Evolutionary conservation across 92 coral and sea anemone species (phyloP).

Genomic region (Nematostella vectensis): DNA sequence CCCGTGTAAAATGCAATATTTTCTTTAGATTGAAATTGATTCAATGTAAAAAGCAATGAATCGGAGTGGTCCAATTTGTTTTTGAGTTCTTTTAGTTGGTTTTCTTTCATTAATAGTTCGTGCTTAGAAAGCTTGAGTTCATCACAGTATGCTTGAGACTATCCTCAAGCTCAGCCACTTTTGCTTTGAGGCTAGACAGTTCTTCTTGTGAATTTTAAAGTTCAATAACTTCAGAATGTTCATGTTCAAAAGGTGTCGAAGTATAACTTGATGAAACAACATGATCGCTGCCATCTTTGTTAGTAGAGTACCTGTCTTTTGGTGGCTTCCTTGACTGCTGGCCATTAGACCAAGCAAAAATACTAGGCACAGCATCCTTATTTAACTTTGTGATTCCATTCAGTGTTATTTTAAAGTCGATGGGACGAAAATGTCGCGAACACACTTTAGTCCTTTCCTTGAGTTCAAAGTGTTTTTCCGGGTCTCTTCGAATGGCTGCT

Average conservation of each 20-base stretch:
- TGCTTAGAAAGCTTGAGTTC: conserved; percentile 14
- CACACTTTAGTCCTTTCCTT: conserved; percentile 2
- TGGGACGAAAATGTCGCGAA: conserved; percentile 2
- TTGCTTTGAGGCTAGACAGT: too few species aligned
- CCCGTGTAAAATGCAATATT: conserved; percentile 39
- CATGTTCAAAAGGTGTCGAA: neutral
- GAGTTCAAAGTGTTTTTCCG: neutral
- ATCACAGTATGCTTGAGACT: neutral
- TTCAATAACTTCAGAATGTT: neutral
- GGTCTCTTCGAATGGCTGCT: conserved; percentile 4
- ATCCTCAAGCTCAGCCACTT: neutral
- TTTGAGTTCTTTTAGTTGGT: conserved; percentile 2
- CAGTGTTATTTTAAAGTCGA: conserved; percentile 2
- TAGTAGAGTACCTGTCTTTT: too few species aligned
- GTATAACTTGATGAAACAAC: too few species aligned
- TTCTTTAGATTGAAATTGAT: too few species aligned
- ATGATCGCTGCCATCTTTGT: too few species aligned
- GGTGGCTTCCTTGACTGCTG: too few species aligned
- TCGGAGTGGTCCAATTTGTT: conserved; percentile 2
- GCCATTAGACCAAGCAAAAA: conserved; percentile 1
- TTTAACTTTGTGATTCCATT: conserved; percentile 6
- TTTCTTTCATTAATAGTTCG: neutral
- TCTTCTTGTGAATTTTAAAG: conserved; percentile 3
- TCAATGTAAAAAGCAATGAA: conserved; percentile 4
- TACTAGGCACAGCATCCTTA: conserved; percentile 8